Evolutionary conservation across 2,888 invertebrate species (phyloP), one percentile per base, ranked within the genome.

Genomic region (Pandemis cinnamomeana): DNA sequence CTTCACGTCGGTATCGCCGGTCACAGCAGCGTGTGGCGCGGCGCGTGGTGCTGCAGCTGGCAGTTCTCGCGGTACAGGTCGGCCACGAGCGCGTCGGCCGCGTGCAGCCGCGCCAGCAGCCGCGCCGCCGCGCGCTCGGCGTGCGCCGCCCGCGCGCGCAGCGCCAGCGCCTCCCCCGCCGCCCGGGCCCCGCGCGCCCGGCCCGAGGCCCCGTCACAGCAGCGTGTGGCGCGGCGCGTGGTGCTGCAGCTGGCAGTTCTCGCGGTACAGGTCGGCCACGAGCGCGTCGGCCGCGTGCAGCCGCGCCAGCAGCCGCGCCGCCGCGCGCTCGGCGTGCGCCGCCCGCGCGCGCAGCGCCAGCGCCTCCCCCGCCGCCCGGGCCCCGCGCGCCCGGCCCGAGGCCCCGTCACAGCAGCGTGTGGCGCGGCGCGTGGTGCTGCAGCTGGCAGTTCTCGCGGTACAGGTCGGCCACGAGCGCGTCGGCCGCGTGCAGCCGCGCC

Each of bases 391-490:
- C 46, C 11, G n/a, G 27, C 2, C 27, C 8, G 13, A 8, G 7
- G 13, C 11, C 46, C 10, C 8, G 71, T 72, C 72, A 71, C 71
- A 66, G 66, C 48, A 60, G 68, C 27, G 44, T 62, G 60, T n/a
- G 63, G 15, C 71, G 46, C 11, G 46, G 62, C 42, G 67, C 41
- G 64, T n/a, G 72, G 62, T 76, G 95, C 72, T 95, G 94, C 69
- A 97, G 91, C 87, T 96, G 96, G 15, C 97, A 95, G 88, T 97
- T 97, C 86, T 97, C 97, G 62, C 97, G 95, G 85, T 96, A 97
- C 73, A 97, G 55, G 20, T 55, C 55, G 55, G 90, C 82, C 11
- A 96, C 96, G 44, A 97, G 89, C 77, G 96, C 85, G 85, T 97
- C 97, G 27, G 96, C 95, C 81, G 95, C 95, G 44, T 96, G 95